A percentile compares a stretch with the other conserved stretches of the same genome.
phyloP scores from a whole-genome alignment of 2,113 vertebrate genomes.

The Motacilla tschutschensis region DNA sequence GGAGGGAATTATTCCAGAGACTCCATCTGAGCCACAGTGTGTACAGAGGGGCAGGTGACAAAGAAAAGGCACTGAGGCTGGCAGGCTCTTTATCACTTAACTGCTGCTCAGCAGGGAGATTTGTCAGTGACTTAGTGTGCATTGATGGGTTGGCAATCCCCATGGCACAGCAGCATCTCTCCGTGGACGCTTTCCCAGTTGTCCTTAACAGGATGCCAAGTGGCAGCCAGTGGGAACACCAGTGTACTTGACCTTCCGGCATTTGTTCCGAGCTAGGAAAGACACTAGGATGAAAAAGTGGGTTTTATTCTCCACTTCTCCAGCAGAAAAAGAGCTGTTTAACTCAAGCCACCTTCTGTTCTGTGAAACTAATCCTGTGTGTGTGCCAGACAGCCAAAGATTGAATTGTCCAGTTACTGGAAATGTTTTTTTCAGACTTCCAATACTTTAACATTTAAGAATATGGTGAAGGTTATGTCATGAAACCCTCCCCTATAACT shows the following conservation, averaged over 20 bases:
- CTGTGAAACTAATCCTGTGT: not conserved
- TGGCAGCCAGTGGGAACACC: not conserved
- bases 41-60: not conserved
- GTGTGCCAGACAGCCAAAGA: not conserved
- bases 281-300: not conserved
- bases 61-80: not conserved
- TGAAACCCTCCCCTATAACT: not conserved
- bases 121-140: not conserved
- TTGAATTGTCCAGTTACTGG: not conserved
- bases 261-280: not conserved
- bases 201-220: not conserved
- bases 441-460: not conserved
- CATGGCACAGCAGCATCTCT: not conserved
- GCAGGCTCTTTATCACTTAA: not conserved
- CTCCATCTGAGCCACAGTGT: not conserved
- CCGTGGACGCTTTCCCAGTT: not conserved
- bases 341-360: not conserved
- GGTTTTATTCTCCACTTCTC: not conserved
- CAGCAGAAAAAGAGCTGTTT: not conserved
- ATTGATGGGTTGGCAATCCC: not conserved
- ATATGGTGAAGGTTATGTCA: not conserved
- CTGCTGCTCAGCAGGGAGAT: constrained; percentile 26
- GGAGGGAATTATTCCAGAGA: not conserved
- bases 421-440: not conserved
- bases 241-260: not conserved